phyloP scores from a whole-genome alignment of 2,888 invertebrate species.

The Tyria jacobaeae region DNA sequence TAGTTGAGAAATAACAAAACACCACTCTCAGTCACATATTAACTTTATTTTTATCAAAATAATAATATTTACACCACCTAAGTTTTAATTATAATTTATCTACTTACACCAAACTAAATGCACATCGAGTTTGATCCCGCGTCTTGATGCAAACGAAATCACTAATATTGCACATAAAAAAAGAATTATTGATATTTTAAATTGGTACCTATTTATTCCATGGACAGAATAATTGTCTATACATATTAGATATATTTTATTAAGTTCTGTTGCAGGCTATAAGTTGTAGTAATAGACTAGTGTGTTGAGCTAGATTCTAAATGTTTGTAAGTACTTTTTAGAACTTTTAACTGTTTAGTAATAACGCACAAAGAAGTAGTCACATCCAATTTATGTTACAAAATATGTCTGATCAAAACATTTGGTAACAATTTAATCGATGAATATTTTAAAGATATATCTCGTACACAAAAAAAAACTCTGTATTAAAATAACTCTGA shows the following conservation, averaged over 20 bases:
- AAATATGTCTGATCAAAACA: no score
- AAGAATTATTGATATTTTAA: slow-evolving; percentile 13
- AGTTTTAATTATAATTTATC: slow-evolving; percentile 46
- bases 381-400: no score
- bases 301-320: background rate
- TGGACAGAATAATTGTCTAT: slow-evolving; percentile 16
- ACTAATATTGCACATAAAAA: slow-evolving; percentile 53
- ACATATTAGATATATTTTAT: background rate
- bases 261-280: slow-evolving; percentile 1
- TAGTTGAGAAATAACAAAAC: slow-evolving; percentile 10
- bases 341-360: no score
- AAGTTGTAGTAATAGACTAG: background rate
- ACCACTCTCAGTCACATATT: slow-evolving; percentile 55
- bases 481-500: no score
- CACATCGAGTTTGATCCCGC: slow-evolving; percentile 68
- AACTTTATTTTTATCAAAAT: slow-evolving; percentile 65
- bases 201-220: slow-evolving; percentile 19
- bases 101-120: slow-evolving; percentile 70
- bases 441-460: no score
- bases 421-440: no score
- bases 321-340: background rate
- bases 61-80: slow-evolving; percentile 73
- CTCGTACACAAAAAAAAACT: no score
- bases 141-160: slow-evolving; percentile 42
- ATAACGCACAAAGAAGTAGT: no score